Evolutionary conservation across 2,888 invertebrate species (phyloP), one percentile per base, ranked within the genome.

Genomic region (Acutogordius australiensis): DNA sequence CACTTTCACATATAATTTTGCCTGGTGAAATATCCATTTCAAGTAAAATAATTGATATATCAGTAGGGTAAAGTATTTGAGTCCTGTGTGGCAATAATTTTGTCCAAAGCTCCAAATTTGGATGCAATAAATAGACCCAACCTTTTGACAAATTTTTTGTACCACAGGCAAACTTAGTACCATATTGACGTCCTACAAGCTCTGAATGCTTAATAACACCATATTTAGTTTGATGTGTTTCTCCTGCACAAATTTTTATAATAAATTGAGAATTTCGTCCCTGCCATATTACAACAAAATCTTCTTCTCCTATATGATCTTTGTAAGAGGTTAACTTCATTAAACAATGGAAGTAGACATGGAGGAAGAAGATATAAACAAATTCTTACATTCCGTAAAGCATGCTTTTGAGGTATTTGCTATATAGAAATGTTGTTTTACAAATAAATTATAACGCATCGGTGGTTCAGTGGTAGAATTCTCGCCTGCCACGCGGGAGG

Each of bases 31-130:
- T 72, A 69, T 91, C 90, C 61, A 97, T 74, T 69, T 90, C 82
- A 65, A 83, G 74, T 29, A 85, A 72, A 64, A 97, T 88, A 77
- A 91, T 78, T 69, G 87, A 86, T 61, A 90, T 87, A 66, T 97
- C 94, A 1, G 91, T 85, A 1, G 88, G 82, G 69, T 99, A 97
- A 63, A 97, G 81, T 64, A 97, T 97, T 74, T 94, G 91, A 21
- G 94, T 94, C 64, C 91, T 77, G 71, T 94, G 91, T 0, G 90
- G 90, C 61, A 97, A 71, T 0, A 84, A 85, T 64, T 82, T 71
- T 0, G 94, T 90, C 94, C 94, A 97, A 13, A 97, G 73, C 70
- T 91, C 91, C 0, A 94, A 85, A 30, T 85, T 88, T 0, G 90
- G 87, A 70, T 87, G 84, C 23, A 97, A 71, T 0, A 87, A 79